phyloP scores from a whole-genome alignment of 1,140 invertebrate species.

The Nasonia longicornis region DNA sequence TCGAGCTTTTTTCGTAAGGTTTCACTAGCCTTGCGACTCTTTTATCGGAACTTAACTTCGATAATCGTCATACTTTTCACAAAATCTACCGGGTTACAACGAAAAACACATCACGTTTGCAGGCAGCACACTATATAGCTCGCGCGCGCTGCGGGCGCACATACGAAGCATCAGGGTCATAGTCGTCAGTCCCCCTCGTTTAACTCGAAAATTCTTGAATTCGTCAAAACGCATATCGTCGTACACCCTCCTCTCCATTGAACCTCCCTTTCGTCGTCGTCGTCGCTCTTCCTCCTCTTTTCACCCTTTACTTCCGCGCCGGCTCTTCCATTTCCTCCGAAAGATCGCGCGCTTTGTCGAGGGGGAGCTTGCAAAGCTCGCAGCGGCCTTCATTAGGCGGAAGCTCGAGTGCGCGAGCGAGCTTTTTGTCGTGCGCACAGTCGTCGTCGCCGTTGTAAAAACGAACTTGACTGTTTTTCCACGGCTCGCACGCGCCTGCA shows the following conservation, averaged over 20 bases:
- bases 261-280: too few species aligned
- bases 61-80: too few species aligned
- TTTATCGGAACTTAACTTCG: too few species aligned
- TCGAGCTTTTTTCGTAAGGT: background rate
- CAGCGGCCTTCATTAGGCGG: slow-evolving; percentile 31
- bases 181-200: background rate
- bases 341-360: slow-evolving; percentile 29
- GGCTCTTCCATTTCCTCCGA: slow-evolving; percentile 16
- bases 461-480: slow-evolving; percentile 24
- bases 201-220: slow-evolving; percentile 12
- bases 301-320: slow-evolving; percentile 7
- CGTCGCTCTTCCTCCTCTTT: background rate
- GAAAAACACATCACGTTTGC: too few species aligned
- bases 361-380: background rate
- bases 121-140: too few species aligned
- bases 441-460: slow-evolving; percentile 13
- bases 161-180: background rate
- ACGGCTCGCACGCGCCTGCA: background rate
- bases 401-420: slow-evolving; percentile 20
- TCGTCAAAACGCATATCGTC: background rate
- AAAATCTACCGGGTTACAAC: too few species aligned
- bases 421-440: slow-evolving; percentile 22
- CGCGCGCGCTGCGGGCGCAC: too few species aligned
- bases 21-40: too few species aligned
- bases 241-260: too few species aligned